Conservation (phyloP, 2,113 vertebrate species). For the Copsychus sechellarum region DNA sequence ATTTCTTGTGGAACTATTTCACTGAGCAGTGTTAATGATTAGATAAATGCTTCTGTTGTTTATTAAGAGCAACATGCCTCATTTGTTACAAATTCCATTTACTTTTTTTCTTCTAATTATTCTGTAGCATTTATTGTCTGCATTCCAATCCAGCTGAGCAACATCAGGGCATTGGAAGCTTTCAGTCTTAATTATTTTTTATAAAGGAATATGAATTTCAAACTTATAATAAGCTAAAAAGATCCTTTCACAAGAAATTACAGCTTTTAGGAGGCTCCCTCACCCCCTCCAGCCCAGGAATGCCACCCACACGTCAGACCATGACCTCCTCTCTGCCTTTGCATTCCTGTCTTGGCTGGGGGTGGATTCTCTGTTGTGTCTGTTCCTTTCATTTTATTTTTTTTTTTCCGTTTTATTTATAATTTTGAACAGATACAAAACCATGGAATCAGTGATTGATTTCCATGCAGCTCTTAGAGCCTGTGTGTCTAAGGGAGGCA, state of each 20-base stretch:
- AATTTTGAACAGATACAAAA: neutral
- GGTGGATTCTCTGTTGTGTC: neutral
- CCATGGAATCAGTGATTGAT: neutral
- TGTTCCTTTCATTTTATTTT: neutral
- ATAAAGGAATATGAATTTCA: neutral
- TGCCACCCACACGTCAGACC: neutral
- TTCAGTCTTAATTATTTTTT: neutral
- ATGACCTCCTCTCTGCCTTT: constrained; percentile 28
- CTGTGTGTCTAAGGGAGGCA: neutral
- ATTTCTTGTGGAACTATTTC: neutral
- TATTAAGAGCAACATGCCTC: neutral
- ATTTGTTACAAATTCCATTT: neutral
- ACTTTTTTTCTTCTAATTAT: neutral
- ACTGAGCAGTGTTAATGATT: neutral
- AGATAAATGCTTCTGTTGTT: constrained; percentile 7
- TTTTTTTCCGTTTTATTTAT: neutral
- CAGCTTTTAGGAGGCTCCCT: neutral
- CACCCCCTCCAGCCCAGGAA: neutral
- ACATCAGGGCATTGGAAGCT: neutral
- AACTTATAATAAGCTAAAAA: neutral
- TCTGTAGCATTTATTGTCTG: neutral
- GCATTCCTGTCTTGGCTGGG: constrained; percentile 30
- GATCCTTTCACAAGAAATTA: neutral
- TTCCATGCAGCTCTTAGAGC: neutral
- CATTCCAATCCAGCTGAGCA: neutral